Percentiles rank a stretch among this genome's conserved stretches.
Evolutionary conservation across 2,888 invertebrate species (phyloP).

Genomic region (Metalampra italica): DNA sequence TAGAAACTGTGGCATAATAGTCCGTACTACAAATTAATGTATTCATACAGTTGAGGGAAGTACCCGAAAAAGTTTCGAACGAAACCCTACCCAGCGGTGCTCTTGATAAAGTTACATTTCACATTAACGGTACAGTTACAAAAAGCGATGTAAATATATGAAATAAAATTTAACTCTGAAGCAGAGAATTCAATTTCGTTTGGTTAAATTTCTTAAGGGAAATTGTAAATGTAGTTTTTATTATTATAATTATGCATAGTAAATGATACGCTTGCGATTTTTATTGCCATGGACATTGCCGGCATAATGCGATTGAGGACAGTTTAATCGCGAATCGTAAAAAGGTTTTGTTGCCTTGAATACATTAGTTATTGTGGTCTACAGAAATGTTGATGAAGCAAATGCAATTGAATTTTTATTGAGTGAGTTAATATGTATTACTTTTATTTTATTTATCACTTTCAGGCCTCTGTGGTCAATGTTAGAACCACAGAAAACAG

Average conservation of each 20-base stretch:
- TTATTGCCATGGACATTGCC: conserved; percentile 41
- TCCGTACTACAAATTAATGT: conserved; percentile 69
- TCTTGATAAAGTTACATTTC: neutral
- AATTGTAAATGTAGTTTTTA: conserved; percentile 37
- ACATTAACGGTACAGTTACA: neutral
- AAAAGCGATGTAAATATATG: conserved; percentile 13
- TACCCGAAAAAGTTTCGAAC: conserved; percentile 35
- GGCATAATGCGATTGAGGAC: conserved; percentile 51
- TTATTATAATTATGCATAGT: conserved; percentile 37
- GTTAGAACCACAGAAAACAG: too few relatives aligned
- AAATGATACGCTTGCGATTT: conserved; percentile 50
- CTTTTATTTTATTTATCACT: too few relatives aligned
- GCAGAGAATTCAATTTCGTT: conserved; percentile 18
- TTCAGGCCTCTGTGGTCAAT: too few relatives aligned
- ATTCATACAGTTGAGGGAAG: conserved; percentile 61
- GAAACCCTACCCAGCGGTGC: conserved; percentile 16
- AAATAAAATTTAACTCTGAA: conserved; percentile 17
- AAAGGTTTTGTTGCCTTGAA: neutral
- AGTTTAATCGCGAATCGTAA: conserved; percentile 27
- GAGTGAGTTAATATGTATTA: too few relatives aligned
- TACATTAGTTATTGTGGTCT: neutral
- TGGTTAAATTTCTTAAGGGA: conserved; percentile 10
- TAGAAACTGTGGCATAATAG: conserved; percentile 68
- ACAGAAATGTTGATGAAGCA: neutral
- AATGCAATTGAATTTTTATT: neutral